Evolutionary conservation across 1,140 invertebrate species (phyloP), one percentile per base, ranked within the genome.

Genomic region (Drosophila tani): DNA sequence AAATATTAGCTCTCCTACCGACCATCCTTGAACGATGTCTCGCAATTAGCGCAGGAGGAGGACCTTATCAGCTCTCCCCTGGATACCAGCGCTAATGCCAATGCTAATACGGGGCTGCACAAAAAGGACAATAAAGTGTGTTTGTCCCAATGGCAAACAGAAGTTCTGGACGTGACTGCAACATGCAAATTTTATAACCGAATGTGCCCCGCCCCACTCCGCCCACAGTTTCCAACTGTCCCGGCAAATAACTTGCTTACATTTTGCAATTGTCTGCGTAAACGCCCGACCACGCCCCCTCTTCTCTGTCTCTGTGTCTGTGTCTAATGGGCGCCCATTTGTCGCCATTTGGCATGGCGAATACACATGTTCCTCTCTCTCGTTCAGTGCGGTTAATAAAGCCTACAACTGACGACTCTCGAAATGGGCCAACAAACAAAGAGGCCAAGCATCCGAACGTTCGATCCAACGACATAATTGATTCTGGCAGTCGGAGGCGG

Each of bases 181-280:
- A 43, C 41, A 78, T 78, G 75, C 65, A 62, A 78, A 78, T 78
- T 78, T 67, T 53, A 53, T 49, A 55, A 55, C 40, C 24, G 51
- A 75, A 27, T 59, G 53, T 38, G 50, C 41, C 7, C 46, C 41
- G 35, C 11, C 24, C 45, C 40, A 14, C 32, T 49, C 21, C 27
- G 45, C 60, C 60, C 60, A 50, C 62, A 29, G 19, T 51, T 40
- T 68, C n/a, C 19, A 47, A 29, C 27, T 15, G 58, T 27, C 21
- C 21, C 21, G 9, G 41, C 43, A 55, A 75, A 64, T 56, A 65
- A 55, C 40, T 67, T 77, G 74, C 75, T 69, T 46, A 56, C 75
- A 78, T 56, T 69, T 69, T 35, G 64, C 64, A 78, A 78, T 78
- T 78, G 75, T 78, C 75, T 68, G 64, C 45, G 49, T 43, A 68